These are phyloP conservation scores for Calliopsis andreniformis DNA, from an alignment of 1,140 invertebrate genomes.

Conservation along the genomic window DNA sequence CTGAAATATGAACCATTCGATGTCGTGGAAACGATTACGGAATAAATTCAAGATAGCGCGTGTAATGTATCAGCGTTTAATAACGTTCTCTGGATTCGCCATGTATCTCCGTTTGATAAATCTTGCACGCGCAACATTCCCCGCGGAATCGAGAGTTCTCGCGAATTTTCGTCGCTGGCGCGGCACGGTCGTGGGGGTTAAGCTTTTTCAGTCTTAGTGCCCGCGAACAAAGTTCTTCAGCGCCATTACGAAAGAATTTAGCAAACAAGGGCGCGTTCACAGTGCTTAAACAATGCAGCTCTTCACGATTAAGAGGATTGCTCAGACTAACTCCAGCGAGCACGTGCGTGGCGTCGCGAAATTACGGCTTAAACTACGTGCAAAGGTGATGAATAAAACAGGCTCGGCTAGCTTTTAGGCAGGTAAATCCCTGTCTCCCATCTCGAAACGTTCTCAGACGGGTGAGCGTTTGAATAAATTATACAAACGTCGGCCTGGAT, in stretches of 20 bases:
- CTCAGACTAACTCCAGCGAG: conserved; percentile 9
- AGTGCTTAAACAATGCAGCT: conserved; percentile 48
- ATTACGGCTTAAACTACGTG: conserved; percentile 45
- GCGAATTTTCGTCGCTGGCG: not conserved
- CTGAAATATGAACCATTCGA: not conserved
- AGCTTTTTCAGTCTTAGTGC: conserved; percentile 20
- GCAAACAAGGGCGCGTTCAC: conserved; percentile 24
- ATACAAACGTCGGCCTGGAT: not conserved
- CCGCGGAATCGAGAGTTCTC: not conserved
- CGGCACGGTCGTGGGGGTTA: too few relatives aligned
- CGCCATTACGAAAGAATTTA: conserved; percentile 34
- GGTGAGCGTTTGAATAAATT: not conserved
- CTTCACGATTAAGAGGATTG: conserved; percentile 44
- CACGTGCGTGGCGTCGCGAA: conserved; percentile 26
- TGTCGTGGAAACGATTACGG: not conserved
- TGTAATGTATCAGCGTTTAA: not conserved
- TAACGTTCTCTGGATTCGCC: not conserved
- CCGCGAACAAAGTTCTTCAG: conserved; percentile 19
- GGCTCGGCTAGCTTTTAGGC: not conserved
- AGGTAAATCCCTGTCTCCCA: not conserved
- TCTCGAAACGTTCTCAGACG: not conserved
- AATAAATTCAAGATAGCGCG: not conserved
- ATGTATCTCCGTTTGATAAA: too few relatives aligned
- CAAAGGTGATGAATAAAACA: conserved; percentile 49
- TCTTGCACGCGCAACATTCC: too few relatives aligned